These are phyloP conservation scores for Prinia subflava DNA, from an alignment of 2,113 vertebrate genomes.

Conservation along the genomic window DNA sequence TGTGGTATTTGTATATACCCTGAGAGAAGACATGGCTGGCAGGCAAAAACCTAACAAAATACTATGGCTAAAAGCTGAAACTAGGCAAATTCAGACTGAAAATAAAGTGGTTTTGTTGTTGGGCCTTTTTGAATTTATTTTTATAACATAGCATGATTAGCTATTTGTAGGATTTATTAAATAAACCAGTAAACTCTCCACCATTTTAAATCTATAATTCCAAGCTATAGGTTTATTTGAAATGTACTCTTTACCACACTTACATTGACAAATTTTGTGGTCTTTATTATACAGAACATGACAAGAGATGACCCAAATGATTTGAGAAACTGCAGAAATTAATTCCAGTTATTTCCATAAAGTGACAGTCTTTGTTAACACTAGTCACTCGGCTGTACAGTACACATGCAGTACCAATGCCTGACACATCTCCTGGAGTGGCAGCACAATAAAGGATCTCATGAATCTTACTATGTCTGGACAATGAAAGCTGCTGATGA, in stretches of 20 bases:
- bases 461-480: fast-evolving
- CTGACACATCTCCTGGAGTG: not conserved
- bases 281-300: not conserved
- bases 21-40: not conserved
- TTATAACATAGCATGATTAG: not conserved
- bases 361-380: not conserved
- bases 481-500: not conserved
- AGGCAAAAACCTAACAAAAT: not conserved
- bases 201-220: not conserved
- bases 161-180: not conserved
- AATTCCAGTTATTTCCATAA: not conserved
- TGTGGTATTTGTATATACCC: not conserved
- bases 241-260: not conserved
- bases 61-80: not conserved
- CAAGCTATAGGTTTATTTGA: not conserved
- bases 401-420: not conserved
- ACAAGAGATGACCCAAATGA: not conserved
- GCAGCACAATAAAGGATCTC: not conserved
- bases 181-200: not conserved
- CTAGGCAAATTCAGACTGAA: not conserved
- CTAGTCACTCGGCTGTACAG: not conserved
- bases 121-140: not conserved
- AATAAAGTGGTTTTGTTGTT: not conserved
- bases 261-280: not conserved
- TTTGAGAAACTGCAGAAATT: not conserved